Base-by-base conservation (phyloP, 1,140 invertebrate species). In the Zaprionus tsacasi region DNA sequence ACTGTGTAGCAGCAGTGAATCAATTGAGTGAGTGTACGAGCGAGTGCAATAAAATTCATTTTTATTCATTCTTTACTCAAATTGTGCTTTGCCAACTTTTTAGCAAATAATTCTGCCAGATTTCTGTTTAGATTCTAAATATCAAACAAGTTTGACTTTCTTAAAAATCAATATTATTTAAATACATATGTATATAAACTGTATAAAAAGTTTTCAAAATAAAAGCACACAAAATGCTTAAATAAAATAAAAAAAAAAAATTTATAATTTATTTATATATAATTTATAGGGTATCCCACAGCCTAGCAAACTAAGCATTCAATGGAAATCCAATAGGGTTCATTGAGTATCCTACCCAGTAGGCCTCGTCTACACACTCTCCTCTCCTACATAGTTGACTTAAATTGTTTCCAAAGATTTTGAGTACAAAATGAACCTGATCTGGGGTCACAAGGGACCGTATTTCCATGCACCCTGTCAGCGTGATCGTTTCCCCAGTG, bases 391-490 rank as follows among this genome's bases (percentile, higher is more conserved):
- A 7, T 8, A 45, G n/a, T 17, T 8, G 2, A 3, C 0, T 8
- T 3, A 8, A 45, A 45, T 45, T 15, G 1, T 6, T 8, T 15
- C 0, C 40, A 1, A 35, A 35, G 7, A 35, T 35, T 8, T 35
- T 35, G 7, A 8, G 33, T 8, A 0, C 1, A 25, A 0, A 38
- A 82, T 83, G 81, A 56, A 76, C 38, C 45, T 63, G 30, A 36
- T 68, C 0, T 61, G 63, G 36, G 70, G 43, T 0, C 63, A 60
- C 1, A 67, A 63, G 21, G 78, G 78, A n/a, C 78, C 78, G 8
- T 76, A 76, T 21, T 70, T 77, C 15, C 63, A 56, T 11, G 52
- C 52, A 1, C 52, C 36, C 13, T 57, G 61, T 5, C 65, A 73
- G 12, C 60, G 77, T 0, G 60, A 79, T 64, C 64, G 54, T 17